Conservation (phyloP, 2,113 vertebrate species). For the Colinus virginianus region DNA sequence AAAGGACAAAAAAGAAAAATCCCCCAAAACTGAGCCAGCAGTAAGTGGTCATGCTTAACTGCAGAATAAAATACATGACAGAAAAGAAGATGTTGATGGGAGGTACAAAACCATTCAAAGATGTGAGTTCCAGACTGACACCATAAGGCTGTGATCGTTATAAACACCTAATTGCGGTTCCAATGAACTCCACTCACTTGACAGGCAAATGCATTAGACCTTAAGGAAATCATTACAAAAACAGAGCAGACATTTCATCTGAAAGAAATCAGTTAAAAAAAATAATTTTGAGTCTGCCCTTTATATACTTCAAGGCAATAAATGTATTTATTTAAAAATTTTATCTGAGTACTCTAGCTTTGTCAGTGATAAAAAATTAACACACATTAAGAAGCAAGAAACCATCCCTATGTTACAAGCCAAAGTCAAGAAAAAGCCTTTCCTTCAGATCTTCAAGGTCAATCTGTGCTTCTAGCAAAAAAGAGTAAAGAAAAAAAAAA, state of each 20-base stretch:
- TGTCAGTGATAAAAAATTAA: neutral
- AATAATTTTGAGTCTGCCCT: neutral
- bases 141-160: neutral
- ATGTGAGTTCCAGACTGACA: neutral
- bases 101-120: neutral
- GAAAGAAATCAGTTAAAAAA: neutral
- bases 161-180: neutral
- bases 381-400: neutral
- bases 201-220: neutral
- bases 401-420: neutral
- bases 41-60: neutral
- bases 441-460: neutral
- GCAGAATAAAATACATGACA: neutral
- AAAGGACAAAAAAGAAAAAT: neutral
- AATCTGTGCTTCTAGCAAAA: conserved; percentile 20
- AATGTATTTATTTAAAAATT: neutral
- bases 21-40: neutral
- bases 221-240: conserved; percentile 26
- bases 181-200: neutral
- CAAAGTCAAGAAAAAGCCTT: neutral
- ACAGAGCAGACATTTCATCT: conserved; percentile 13
- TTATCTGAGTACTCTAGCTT: neutral
- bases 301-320: conserved; percentile 13
- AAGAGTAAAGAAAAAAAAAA: neutral
- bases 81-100: neutral